Conservation (phyloP, 1,140 invertebrate species). For the Calephelis virginiensis region DNA sequence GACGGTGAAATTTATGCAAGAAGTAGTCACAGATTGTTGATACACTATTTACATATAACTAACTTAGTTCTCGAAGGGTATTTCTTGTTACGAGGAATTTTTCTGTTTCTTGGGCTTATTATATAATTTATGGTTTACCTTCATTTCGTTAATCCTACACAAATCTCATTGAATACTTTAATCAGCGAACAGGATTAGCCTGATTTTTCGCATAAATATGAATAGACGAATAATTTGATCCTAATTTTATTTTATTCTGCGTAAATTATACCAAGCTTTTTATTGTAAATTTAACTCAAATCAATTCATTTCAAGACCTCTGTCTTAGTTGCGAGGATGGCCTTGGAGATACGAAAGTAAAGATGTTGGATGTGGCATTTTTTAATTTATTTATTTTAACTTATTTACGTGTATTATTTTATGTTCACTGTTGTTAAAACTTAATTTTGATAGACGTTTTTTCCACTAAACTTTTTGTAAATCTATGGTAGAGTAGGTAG, state of each 20-base stretch:
- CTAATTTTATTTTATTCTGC: background rate
- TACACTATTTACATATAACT: too few relatives aligned
- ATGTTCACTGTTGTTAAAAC: too few relatives aligned
- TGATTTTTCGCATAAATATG: background rate
- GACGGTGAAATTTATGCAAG: too few relatives aligned
- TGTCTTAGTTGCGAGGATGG: constrained; percentile 53
- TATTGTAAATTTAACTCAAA: constrained; percentile 57
- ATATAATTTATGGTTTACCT: too few relatives aligned
- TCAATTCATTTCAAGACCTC: constrained; percentile 58
- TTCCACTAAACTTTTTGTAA: too few relatives aligned
- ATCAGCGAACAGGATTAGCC: background rate
- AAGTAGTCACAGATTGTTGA: too few relatives aligned
- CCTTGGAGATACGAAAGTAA: constrained; percentile 37
- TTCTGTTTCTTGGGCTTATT: too few relatives aligned
- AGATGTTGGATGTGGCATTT: constrained; percentile 23
- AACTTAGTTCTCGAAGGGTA: too few relatives aligned
- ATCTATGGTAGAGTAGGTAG: too few relatives aligned
- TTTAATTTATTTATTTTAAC: background rate
- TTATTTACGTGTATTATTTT: background rate
- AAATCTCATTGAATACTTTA: background rate
- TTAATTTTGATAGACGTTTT: too few relatives aligned
- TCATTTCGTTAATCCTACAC: background rate
- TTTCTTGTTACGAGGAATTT: too few relatives aligned
- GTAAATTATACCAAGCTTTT: constrained; percentile 21
- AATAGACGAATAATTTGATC: background rate